Conservation (phyloP, 2,888 invertebrate genomes). For the Himalopsyche japonica region DNA sequence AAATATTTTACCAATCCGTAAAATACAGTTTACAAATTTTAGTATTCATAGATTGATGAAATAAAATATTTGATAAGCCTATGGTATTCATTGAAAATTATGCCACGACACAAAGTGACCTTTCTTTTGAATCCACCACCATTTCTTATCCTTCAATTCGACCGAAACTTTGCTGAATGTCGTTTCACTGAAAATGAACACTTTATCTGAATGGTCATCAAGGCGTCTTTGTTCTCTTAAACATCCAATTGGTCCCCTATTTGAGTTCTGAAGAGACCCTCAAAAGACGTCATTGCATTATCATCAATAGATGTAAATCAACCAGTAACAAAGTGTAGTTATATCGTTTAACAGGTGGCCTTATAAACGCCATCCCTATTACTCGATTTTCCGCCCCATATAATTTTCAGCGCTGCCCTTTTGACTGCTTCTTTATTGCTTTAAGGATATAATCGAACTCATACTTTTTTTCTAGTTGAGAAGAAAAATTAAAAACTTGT, state of each 20-base stretch:
- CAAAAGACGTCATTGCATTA: not conserved
- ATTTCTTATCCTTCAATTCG: not conserved
- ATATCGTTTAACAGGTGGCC: conserved; percentile 35
- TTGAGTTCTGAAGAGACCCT: not conserved
- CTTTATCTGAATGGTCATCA: conserved; percentile 1
- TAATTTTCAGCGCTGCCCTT: conserved; percentile 28
- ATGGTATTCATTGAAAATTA: not conserved
- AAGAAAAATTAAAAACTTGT: not conserved
- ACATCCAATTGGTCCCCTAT: conserved; percentile 4
- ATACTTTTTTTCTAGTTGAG: conserved; percentile 14
- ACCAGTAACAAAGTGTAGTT: conserved; percentile 15
- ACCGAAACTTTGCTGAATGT: not conserved
- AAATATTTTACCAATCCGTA: too few species aligned
- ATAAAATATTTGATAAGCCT: not conserved
- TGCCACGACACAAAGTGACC: not conserved
- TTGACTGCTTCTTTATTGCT: conserved; percentile 29
- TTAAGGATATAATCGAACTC: conserved; percentile 37
- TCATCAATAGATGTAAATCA: conserved; percentile 24
- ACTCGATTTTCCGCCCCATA: conserved; percentile 39
- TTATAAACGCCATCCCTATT: conserved; percentile 23
- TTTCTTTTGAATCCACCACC: not conserved
- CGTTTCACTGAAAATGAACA: not conserved
- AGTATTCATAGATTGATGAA: not conserved
- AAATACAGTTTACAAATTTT: too few species aligned
- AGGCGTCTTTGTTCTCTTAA: not conserved